Conservation (phyloP, 2,797 vertebrate species). For the Antrozous pallidus region DNA sequence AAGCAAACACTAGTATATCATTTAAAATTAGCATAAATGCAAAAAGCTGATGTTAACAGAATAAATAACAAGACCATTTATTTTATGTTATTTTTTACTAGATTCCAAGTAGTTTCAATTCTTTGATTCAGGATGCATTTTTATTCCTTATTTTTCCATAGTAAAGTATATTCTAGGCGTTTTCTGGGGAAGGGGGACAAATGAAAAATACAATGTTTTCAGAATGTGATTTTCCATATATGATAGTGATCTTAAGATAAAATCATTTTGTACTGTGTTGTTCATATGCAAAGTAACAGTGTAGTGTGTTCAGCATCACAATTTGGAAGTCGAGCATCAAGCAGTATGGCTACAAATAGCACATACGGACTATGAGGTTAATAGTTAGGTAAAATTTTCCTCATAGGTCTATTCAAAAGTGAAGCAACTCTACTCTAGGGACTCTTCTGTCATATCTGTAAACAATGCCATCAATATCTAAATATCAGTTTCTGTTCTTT, state of each 20-base stretch:
- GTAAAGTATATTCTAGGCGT: background rate
- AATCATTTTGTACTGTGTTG: background rate
- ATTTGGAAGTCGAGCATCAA: background rate
- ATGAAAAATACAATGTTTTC: background rate
- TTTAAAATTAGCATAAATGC: background rate
- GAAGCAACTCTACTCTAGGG: background rate
- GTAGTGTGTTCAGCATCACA: background rate
- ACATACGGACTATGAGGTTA: too few species aligned
- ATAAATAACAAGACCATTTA: background rate
- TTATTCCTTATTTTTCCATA: background rate
- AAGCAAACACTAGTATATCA: background rate
- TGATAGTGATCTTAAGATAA: background rate
- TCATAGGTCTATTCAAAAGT: background rate
- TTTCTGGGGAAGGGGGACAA: background rate
- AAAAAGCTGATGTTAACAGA: background rate
- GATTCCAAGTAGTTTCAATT: background rate
- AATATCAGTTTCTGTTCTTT: background rate
- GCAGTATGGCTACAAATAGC: background rate
- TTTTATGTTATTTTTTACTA: background rate
- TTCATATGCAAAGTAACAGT: background rate
- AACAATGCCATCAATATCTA: background rate
- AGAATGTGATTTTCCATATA: background rate
- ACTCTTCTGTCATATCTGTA: background rate
- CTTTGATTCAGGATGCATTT: background rate
- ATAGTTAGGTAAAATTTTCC: background rate